These are phyloP conservation scores for Centropus unirufus DNA, from an alignment of 2,113 vertebrate genomes.

Conservation along the genomic window DNA sequence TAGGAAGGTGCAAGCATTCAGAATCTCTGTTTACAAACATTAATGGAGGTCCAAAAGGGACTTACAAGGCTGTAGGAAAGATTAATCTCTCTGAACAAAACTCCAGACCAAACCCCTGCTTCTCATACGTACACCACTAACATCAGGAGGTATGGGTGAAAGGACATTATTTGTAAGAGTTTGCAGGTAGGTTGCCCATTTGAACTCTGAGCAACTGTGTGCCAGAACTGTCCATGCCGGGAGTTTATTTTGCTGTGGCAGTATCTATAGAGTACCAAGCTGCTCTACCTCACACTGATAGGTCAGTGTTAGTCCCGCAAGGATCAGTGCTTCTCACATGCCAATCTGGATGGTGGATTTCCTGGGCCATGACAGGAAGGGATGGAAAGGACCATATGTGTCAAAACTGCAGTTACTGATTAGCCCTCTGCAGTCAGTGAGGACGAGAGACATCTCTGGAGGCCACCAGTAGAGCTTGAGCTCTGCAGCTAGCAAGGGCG, in stretches of 20 bases:
- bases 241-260: background rate
- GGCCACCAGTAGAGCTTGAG: background rate
- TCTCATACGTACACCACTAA: background rate
- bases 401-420: background rate
- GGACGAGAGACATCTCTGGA: background rate
- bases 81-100: background rate
- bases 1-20: background rate
- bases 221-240: background rate
- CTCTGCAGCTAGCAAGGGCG: background rate
- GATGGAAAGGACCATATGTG: background rate
- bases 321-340: background rate
- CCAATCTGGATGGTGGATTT: background rate
- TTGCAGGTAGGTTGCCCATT: background rate
- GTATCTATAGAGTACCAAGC: background rate
- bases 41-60: background rate
- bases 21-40: background rate
- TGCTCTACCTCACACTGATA: background rate
- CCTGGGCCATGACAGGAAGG: background rate
- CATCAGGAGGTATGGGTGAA: background rate
- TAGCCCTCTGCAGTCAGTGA: background rate
- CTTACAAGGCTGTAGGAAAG: background rate
- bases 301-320: background rate
- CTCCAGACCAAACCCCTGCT: background rate
- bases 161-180: background rate
- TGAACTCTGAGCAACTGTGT: background rate